phyloP scores from a whole-genome alignment of 2,888 invertebrate genomes.

The Julus scanicus region DNA sequence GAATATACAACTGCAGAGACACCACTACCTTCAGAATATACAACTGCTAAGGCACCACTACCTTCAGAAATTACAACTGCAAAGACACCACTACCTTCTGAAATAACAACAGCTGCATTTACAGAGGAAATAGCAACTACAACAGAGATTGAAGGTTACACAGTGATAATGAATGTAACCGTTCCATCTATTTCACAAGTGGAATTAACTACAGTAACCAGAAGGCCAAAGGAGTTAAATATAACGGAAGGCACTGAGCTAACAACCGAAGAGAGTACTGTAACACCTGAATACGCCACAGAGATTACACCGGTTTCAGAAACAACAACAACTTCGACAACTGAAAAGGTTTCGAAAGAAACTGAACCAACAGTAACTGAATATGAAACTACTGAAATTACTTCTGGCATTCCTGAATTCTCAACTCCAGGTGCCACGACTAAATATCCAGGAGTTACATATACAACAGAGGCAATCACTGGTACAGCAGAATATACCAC shows the following conservation, averaged over 20 bases:
- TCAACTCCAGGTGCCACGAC: constrained; percentile 20
- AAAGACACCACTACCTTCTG: not conserved
- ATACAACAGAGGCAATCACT: not conserved
- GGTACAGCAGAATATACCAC: not conserved
- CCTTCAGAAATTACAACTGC: not conserved
- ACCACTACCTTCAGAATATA: too few relatives aligned
- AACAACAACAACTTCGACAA: not conserved
- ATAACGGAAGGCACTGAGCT: constrained; percentile 42
- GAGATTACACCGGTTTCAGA: not conserved
- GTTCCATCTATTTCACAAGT: constrained; percentile 44
- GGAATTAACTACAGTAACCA: not conserved
- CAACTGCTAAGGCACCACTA: not conserved
- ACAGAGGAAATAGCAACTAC: constrained; percentile 22
- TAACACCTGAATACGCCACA: not conserved
- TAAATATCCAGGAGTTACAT: not conserved
- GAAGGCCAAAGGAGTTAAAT: constrained; percentile 31
- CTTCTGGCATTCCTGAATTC: constrained; percentile 14
- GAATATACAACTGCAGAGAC: not conserved
- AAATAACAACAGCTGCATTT: not conserved
- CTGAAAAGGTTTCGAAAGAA: not conserved
- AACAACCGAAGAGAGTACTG: constrained; percentile 36
- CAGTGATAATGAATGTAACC: constrained; percentile 42
- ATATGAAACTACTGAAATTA: not conserved
- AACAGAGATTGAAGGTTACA: constrained; percentile 51
- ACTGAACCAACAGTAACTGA: not conserved